Evolutionary conservation across 2,888 invertebrate genomes (phyloP).

Genomic region (Scaeva pyrastri): DNA sequence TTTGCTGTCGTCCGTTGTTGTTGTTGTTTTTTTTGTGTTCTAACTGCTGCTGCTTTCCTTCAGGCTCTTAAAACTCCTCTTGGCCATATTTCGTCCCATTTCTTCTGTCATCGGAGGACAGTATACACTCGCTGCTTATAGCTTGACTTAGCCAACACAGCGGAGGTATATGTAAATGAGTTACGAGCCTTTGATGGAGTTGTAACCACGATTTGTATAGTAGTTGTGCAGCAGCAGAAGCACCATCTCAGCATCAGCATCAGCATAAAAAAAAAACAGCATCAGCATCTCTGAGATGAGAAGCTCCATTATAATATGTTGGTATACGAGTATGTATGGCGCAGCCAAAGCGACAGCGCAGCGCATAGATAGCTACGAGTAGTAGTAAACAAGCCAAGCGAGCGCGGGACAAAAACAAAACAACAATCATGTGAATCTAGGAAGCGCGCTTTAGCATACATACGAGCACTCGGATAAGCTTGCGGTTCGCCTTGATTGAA

Average conservation of each 20-base stretch:
- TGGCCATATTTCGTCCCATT: slow-evolving; percentile 74
- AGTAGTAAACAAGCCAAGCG: slow-evolving; percentile 65
- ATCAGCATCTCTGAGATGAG: slow-evolving; percentile 25
- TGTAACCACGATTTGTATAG: slow-evolving; percentile 75
- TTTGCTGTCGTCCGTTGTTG: not conserved
- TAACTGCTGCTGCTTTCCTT: slow-evolving; percentile 17
- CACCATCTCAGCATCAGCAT: slow-evolving; percentile 10
- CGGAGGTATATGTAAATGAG: slow-evolving; percentile 76
- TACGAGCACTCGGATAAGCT: slow-evolving; percentile 40
- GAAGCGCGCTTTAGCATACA: slow-evolving; percentile 74
- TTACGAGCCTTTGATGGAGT: slow-evolving; percentile 76
- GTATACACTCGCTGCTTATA: slow-evolving; percentile 9
- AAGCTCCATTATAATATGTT: not conserved
- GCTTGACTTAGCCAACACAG: slow-evolving; percentile 18
- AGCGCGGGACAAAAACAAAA: slow-evolving; percentile 40
- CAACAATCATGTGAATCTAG: slow-evolving; percentile 76
- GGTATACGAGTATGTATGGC: not conserved
- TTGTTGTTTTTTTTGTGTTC: not conserved
- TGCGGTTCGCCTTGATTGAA: slow-evolving; percentile 73
- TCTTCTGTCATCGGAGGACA: slow-evolving; percentile 68
- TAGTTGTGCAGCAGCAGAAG: slow-evolving; percentile 47
- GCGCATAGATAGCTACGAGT: no score
- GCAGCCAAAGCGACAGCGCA: slow-evolving; percentile 6
- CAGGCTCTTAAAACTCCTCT: slow-evolving; percentile 21
- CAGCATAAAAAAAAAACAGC: slow-evolving; percentile 19